Evolutionary conservation across 1,140 invertebrate species (phyloP), one percentile per base, ranked within the genome.

Genomic region (Dreissena polymorpha): DNA sequence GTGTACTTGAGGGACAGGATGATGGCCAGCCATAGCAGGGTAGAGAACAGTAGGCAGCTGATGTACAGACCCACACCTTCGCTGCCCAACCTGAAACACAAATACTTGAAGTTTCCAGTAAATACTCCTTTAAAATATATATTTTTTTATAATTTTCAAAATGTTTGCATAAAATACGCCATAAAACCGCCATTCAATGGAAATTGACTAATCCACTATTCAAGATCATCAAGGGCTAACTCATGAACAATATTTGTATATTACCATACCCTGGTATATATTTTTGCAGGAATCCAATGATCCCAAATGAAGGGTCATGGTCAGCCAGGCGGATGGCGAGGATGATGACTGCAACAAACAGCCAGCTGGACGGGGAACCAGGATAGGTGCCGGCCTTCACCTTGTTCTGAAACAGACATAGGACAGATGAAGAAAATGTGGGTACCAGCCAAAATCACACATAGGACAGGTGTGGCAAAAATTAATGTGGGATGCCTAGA

Each of bases 321-420:
- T 96, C 96, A 49, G 95, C 95, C 89, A 97, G 96, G 91, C 97
- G 96, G 72, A 97, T 93, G 5, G 95, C 96, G 50, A 96, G 94
- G 0, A 98, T 95, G n/a, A 98, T 88, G 10, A 94, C 94, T 90
- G 97, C 95, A 16, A 96, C 95, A 25, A 97, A 93, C 94, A 97
- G 96, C 68, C 99, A 94, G 60, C 97, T 98, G 87, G 96, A 95
- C 70, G 98, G 94, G 73, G 98, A 97, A 0, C 97, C 98, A 25
- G 98, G 98, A 92, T 98, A 99, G 14, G 99, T 96, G 49, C 98
- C 98, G 94, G 97, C 98, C 89, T 96, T 96, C 55, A 99, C 94
- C 91, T 97, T 98, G 93, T 99, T 99, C 98, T 99, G 81, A 27
- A 88, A 81, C 70, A 39, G 16, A 8, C 14, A 71, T 64, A 39